Percentiles rank a stretch among this genome's conserved stretches.
These are phyloP conservation scores for Brachylomia viminalis DNA, from an alignment of 2,888 invertebrate genomes.

Conservation along the genomic window DNA sequence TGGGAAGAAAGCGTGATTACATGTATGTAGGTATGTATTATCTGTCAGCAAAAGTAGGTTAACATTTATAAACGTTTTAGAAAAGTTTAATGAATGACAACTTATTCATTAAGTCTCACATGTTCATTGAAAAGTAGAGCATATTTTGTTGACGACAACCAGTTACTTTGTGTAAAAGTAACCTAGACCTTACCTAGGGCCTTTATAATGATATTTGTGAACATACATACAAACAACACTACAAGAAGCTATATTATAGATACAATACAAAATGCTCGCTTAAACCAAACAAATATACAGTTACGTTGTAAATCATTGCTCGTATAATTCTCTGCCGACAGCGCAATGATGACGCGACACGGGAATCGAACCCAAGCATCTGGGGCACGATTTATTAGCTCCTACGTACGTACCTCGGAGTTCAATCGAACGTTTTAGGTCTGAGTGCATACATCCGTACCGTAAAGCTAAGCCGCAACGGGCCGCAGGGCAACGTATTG, in stretches of 20 bases:
- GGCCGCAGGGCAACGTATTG: too few relatives aligned
- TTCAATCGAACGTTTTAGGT: slow-evolving; percentile 32
- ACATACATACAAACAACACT: not conserved
- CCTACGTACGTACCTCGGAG: slow-evolving; percentile 39
- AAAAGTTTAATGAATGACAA: not conserved
- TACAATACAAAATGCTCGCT: slow-evolving; percentile 44
- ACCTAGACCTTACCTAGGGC: too few relatives aligned
- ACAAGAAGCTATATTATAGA: slow-evolving; percentile 26
- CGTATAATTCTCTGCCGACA: slow-evolving; percentile 68
- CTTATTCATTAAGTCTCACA: not conserved
- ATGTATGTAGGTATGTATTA: too few relatives aligned
- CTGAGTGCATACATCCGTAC: too few relatives aligned
- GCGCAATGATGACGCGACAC: slow-evolving; percentile 72
- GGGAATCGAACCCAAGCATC: slow-evolving; percentile 69
- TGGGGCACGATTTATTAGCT: slow-evolving; percentile 68
- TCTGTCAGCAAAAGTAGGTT: not conserved
- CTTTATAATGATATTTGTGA: not conserved
- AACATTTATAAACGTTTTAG: not conserved
- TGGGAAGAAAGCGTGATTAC: too few relatives aligned
- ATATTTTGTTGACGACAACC: not conserved
- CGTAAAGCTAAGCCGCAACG: too few relatives aligned
- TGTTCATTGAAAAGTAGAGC: not conserved
- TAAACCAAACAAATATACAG: slow-evolving; percentile 56
- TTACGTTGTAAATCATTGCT: slow-evolving; percentile 65
- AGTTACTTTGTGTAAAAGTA: not conserved